Base-by-base conservation (phyloP, 2,888 invertebrate species). In the Spodoptera littoralis region DNA sequence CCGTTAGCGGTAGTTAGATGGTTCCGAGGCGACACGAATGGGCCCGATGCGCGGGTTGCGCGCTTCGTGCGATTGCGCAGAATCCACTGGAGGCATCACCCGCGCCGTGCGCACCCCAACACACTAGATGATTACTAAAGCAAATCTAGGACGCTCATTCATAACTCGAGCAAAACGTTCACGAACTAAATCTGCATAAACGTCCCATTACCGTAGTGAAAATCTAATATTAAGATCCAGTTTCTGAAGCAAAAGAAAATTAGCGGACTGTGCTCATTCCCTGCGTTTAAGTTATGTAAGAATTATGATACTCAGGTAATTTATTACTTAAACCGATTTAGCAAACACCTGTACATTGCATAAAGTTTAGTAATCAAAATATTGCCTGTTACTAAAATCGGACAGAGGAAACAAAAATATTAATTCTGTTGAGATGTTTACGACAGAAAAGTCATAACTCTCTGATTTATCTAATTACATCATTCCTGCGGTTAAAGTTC, bases 101-200 rank as follows among this genome's bases (percentile, higher is more conserved):
- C 56, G 63, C 55, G 56, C 54, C 64, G 45, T 59, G 59, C 76
- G 71, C 77, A 77, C 83, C 76, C 71, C 76, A 69, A 73, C 80
- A 78, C 82, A 74, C 79, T 81, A 84, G 83, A 87, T 88, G 88
- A 92, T 91, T 91, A 88, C 86, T 87, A 87, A 77, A 83, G 84
- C 85, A 88, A 89, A 90, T 91, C 89, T 88, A 83, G 85, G 84
- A 85, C 86, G 85, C 80, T 88, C 88, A 89, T 92, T 93, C 91
- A 91, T 89, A 92, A 90, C 89, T 87, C 83, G 75, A 80, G 84
- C 85, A 84, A 89, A 90, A 88, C 81, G 88, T 88, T 88, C 84
- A 79, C 85, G 78, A 87, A 87, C 85, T 83, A 84, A 89, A 93
- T 93, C 87, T 92, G 85, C 91, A 92, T 92, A 92, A 92, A 90